A percentile compares a stretch with the other conserved stretches of the same genome.
Conservation (phyloP, 1,140 invertebrate species). For the Drosophila chauvacae region DNA sequence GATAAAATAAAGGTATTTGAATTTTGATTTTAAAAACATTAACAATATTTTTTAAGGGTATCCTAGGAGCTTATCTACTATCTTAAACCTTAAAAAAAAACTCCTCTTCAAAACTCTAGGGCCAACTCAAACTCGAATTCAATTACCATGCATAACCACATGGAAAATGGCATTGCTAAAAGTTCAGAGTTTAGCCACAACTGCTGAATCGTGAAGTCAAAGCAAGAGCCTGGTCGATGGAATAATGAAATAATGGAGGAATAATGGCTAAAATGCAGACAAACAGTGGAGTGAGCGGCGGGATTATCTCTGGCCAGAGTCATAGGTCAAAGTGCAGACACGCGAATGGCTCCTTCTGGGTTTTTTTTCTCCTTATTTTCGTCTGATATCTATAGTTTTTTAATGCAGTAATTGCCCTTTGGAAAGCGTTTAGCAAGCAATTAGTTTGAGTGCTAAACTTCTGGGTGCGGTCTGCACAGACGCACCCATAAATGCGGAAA, state of each 20-base stretch:
- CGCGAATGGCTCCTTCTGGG: slow-evolving; percentile 43
- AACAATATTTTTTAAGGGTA: not conserved
- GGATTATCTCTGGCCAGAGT: slow-evolving; percentile 5
- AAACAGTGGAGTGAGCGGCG: not conserved
- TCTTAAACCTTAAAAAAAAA: not conserved
- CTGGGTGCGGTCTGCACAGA: slow-evolving; percentile 49
- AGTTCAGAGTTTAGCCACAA: slow-evolving; percentile 54
- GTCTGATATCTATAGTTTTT: slow-evolving; percentile 56
- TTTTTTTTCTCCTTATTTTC: not conserved
- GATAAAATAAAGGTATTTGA: not conserved
- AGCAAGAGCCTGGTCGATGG: slow-evolving; percentile 51
- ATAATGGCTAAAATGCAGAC: slow-evolving; percentile 50
- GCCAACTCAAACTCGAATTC: slow-evolving; percentile 51
- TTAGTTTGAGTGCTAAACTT: slow-evolving; percentile 68
- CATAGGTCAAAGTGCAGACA: slow-evolving; percentile 72
- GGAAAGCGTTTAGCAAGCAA: slow-evolving; percentile 71
- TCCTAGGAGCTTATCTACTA: not conserved
- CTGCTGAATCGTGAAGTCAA: slow-evolving; percentile 44
- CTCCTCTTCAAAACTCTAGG: not conserved
- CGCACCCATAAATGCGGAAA: slow-evolving; percentile 28
- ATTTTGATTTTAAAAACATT: not conserved
- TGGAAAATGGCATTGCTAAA: slow-evolving; percentile 40
- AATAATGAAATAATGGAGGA: slow-evolving; percentile 28
- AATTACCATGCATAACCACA: slow-evolving; percentile 57
- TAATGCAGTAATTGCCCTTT: slow-evolving; percentile 75